Percentiles rank a stretch among this genome's conserved stretches.
These are phyloP conservation scores for Chymomyza caudatula DNA, from an alignment of 2,888 invertebrate genomes.

Conservation along the genomic window DNA sequence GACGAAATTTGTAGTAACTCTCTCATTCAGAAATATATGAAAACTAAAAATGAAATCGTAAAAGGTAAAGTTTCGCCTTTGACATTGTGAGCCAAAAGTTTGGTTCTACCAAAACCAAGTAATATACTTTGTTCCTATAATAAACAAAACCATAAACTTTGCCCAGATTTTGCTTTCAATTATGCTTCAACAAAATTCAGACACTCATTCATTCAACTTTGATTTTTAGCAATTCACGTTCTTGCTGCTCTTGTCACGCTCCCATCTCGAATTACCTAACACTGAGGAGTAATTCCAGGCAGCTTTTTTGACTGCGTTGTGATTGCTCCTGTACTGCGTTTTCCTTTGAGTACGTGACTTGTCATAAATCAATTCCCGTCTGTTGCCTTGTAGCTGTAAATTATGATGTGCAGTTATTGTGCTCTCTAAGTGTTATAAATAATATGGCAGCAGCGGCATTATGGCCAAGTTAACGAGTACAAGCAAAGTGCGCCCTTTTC, in stretches of 20 bases:
- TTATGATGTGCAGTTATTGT: conserved; percentile 40
- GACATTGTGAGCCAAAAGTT: too few relatives aligned
- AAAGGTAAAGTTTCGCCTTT: too few relatives aligned
- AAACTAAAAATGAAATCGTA: too few relatives aligned
- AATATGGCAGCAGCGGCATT: conserved; percentile 32
- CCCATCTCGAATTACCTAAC: background rate
- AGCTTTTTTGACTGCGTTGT: conserved; percentile 28
- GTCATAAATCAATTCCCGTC: conserved; percentile 62
- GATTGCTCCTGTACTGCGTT: conserved; percentile 4
- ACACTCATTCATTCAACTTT: background rate
- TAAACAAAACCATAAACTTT: too few relatives aligned
- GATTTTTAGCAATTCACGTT: background rate
- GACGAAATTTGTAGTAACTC: too few relatives aligned
- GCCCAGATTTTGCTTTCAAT: background rate
- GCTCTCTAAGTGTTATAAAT: conserved; percentile 16
- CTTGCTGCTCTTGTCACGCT: background rate
- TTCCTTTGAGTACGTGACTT: conserved; percentile 53
- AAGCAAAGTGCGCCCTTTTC: background rate
- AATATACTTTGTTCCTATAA: too few relatives aligned
- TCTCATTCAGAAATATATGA: too few relatives aligned
- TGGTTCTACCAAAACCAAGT: too few relatives aligned
- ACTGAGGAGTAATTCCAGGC: background rate
- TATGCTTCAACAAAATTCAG: background rate
- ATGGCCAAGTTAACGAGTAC: conserved; percentile 23
- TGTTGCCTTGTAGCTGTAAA: conserved; percentile 25